Percentiles rank a stretch among this genome's conserved stretches.
phyloP scores from a whole-genome alignment of 2,888 invertebrate genomes.

The Lasioglossum villosulum region DNA sequence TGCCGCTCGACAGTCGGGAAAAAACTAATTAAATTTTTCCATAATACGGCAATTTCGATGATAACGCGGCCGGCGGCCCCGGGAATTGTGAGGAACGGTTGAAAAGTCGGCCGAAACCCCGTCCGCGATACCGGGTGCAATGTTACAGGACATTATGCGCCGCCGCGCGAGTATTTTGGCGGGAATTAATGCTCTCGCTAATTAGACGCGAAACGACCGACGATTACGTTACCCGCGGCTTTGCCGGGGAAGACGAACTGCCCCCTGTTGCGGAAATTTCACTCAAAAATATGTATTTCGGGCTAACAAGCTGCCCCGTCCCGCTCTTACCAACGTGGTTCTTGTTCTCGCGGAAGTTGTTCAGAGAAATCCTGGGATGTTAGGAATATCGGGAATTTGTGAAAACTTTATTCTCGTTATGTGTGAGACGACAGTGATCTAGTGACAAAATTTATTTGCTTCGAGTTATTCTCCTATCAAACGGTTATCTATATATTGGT shows the following conservation, averaged over 20 bases:
- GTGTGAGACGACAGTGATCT: too few relatives aligned
- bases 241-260: conserved; percentile 42
- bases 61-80: conserved; percentile 56
- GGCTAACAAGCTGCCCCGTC: conserved; percentile 39
- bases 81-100: conserved; percentile 26
- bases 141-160: conserved; percentile 26
- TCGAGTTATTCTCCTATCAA: background rate
- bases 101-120: conserved; percentile 6
- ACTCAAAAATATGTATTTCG: conserved; percentile 36
- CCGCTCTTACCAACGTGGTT: background rate
- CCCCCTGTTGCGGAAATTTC: conserved; percentile 20
- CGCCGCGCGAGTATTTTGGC: conserved; percentile 60
- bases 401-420: background rate
- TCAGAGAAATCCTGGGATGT: background rate
- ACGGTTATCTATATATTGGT: background rate
- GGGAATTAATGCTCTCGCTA: conserved; percentile 65
- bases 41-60: conserved; percentile 74
- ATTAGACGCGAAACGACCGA: conserved; percentile 71
- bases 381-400: background rate
- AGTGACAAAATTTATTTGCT: background rate
- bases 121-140: conserved; percentile 18
- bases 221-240: conserved; percentile 59
- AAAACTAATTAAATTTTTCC: conserved; percentile 79
- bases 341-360: background rate
- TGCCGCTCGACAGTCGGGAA: conserved; percentile 35